These are phyloP conservation scores for Tetraodon nigroviridis DNA, from an alignment of 2,113 vertebrate genomes.

Conservation along the genomic window DNA sequence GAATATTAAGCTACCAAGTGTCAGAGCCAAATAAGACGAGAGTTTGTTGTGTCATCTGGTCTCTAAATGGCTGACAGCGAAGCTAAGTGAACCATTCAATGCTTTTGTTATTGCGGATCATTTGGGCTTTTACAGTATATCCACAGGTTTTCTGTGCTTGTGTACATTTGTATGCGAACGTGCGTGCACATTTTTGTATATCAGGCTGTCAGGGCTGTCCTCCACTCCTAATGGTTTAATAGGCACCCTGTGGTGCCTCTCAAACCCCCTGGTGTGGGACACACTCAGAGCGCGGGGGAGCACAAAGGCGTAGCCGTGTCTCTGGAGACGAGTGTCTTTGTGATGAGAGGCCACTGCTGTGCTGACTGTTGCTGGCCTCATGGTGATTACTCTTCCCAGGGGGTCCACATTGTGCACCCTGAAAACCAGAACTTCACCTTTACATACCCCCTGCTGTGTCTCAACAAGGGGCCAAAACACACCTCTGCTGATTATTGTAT, in stretches of 20 bases:
- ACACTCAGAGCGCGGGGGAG: constrained; percentile 56
- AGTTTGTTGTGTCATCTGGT: constrained; percentile 23
- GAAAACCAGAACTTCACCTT: constrained; percentile 72
- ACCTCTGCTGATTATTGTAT: constrained; percentile 60
- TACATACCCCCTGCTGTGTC: constrained; percentile 65
- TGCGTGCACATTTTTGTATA: constrained; percentile 49
- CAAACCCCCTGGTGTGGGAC: constrained; percentile 67
- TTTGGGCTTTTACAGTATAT: constrained; percentile 49
- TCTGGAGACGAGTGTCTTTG: constrained; percentile 66
- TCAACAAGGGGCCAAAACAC: constrained; percentile 53
- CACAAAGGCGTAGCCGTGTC: constrained; percentile 70
- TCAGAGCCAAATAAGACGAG: constrained; percentile 27
- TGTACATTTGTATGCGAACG: constrained; percentile 36
- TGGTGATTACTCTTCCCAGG: constrained; percentile 74
- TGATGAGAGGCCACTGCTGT: constrained; percentile 59
- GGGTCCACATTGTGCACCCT: constrained; percentile 66
- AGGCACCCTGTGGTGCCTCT: constrained; percentile 72
- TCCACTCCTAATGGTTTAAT: constrained; percentile 74
- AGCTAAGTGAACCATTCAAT: constrained; percentile 36
- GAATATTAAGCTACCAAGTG: constrained; percentile 5
- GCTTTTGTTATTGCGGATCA: constrained; percentile 36
- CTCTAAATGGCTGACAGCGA: constrained; percentile 25
- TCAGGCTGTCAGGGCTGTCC: constrained; percentile 61
- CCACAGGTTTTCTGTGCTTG: constrained; percentile 33
- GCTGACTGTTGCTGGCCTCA: constrained; percentile 71